phyloP scores from a whole-genome alignment of 2,113 vertebrate genomes.

The Empidonax alnorum region DNA sequence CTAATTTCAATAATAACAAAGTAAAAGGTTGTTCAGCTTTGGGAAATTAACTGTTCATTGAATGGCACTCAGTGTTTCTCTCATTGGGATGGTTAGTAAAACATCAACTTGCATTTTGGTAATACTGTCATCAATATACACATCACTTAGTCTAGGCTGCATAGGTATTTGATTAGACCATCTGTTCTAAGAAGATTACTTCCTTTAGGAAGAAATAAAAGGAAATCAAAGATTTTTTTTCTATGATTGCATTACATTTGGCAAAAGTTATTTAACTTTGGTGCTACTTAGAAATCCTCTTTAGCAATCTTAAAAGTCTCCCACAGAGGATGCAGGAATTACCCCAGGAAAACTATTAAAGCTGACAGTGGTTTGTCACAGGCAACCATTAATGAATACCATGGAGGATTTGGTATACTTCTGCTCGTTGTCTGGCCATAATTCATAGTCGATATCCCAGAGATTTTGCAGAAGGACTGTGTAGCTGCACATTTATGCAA shows the following conservation, averaged over 20 bases:
- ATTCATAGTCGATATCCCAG: slow-evolving; percentile 32
- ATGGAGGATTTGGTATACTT: not conserved
- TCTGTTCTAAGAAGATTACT: not conserved
- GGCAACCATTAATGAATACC: slow-evolving; percentile 43
- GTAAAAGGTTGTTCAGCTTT: not conserved
- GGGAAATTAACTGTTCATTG: not conserved
- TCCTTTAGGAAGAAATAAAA: slow-evolving; percentile 29
- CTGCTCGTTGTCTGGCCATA: slow-evolving; percentile 13
- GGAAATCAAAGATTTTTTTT: not conserved
- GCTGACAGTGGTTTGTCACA: slow-evolving; percentile 38
- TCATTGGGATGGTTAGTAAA: not conserved
- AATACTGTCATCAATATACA: not conserved
- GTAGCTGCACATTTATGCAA: slow-evolving; percentile 25
- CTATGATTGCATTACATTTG: not conserved
- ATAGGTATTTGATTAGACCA: not conserved
- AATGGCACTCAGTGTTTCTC: not conserved
- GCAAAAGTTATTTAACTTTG: not conserved
- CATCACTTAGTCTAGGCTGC: not conserved
- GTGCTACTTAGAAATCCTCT: not conserved
- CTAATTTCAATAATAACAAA: not conserved
- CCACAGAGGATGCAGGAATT: not conserved
- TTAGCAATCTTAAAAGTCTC: not conserved
- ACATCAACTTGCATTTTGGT: not conserved
- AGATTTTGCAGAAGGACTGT: slow-evolving; percentile 17
- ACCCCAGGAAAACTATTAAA: slow-evolving; percentile 35